These are phyloP conservation scores for Rhinichthys klamathensis DNA, from an alignment of 2,113 vertebrate species.

Conservation along the genomic window DNA sequence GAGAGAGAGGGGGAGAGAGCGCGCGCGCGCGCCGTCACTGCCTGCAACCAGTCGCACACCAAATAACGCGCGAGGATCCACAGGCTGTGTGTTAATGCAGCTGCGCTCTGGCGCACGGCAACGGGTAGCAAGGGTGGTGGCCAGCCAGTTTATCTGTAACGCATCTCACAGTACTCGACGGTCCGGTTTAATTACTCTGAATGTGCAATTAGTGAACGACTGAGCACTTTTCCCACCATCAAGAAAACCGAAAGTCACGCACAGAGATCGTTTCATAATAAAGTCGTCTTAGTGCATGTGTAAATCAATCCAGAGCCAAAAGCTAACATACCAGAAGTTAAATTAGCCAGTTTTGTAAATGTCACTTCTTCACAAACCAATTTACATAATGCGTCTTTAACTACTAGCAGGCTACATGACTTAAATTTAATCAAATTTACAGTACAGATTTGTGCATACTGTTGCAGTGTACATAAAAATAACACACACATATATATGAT, in stretches of 20 bases:
- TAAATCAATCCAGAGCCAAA: neutral
- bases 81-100: constrained; percentile 7
- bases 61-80: constrained; percentile 3
- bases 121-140: constrained; percentile 13
- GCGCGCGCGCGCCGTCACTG: neutral
- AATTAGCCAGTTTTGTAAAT: neutral
- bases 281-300: neutral
- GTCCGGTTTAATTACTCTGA: constrained; percentile 22
- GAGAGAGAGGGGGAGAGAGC: neutral
- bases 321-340: neutral
- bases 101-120: constrained; percentile 32
- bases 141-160: neutral
- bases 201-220: neutral
- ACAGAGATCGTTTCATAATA: neutral
- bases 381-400: neutral
- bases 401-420: neutral
- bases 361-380: neutral
- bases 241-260: neutral
- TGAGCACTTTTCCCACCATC: neutral
- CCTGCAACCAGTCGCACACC: constrained; percentile 24
- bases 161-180: too few species aligned
- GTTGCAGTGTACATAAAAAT: too few species aligned
- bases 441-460: neutral
- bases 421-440: neutral
- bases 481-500: too few species aligned